Conservation (phyloP, 2,797 vertebrate genomes). For the Thaleichthys pacificus region DNA sequence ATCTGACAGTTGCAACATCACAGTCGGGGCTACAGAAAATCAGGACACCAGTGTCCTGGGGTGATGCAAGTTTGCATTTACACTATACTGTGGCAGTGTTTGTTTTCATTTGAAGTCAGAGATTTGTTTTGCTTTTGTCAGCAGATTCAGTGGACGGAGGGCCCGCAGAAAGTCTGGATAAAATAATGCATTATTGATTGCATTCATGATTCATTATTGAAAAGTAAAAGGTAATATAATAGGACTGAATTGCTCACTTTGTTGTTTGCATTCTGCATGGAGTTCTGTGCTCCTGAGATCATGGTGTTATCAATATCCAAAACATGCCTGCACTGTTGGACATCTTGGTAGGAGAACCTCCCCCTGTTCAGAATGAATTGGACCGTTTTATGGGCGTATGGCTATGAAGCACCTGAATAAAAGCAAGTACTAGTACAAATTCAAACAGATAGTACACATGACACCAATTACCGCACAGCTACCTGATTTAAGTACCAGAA, state of each 20-base stretch:
- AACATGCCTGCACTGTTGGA: background rate
- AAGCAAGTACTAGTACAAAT: too few relatives aligned
- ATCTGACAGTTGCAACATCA: background rate
- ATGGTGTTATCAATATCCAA: background rate
- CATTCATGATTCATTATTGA: constrained; percentile 43
- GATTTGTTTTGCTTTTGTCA: constrained; percentile 36
- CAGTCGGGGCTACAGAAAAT: background rate
- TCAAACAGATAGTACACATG: too few relatives aligned
- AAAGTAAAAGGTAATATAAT: constrained; percentile 38
- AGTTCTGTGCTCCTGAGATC: constrained; percentile 10
- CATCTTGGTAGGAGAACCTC: too few relatives aligned
- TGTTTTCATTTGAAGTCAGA: constrained; percentile 11
- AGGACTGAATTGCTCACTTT: constrained; percentile 25
- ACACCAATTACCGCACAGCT: too few relatives aligned
- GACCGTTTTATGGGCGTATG: too few relatives aligned
- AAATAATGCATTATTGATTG: constrained; percentile 46
- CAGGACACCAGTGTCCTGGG: constrained; percentile 8
- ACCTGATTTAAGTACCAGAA: too few relatives aligned
- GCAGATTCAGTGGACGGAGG: constrained; percentile 30
- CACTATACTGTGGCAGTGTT: constrained; percentile 13
- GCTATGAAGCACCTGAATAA: too few relatives aligned
- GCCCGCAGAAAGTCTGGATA: constrained; percentile 20
- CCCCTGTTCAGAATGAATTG: background rate
- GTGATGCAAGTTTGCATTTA: constrained; percentile 24
- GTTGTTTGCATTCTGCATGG: constrained; percentile 24